Percentiles rank a stretch among this genome's conserved stretches.
Conservation (phyloP, 2,888 invertebrate species). For the Imbricaverruca yamaguchii region DNA sequence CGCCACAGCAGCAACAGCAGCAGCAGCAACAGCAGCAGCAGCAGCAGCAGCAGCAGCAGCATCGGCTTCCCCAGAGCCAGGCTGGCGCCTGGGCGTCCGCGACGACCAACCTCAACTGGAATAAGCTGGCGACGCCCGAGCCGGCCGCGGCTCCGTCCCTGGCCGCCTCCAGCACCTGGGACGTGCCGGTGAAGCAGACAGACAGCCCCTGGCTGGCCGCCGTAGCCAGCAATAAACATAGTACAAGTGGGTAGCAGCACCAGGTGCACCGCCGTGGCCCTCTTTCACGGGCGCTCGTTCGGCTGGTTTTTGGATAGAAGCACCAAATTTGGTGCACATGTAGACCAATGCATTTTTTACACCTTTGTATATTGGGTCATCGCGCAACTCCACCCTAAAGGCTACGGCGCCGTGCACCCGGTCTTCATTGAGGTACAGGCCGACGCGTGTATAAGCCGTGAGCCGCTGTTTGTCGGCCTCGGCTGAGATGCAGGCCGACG, state of each 20-base stretch:
- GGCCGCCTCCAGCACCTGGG: background rate
- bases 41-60: conserved; percentile 43
- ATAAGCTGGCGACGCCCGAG: conserved; percentile 28
- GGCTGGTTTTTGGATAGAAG: too few relatives aligned
- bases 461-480: too few relatives aligned
- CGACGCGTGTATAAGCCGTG: too few relatives aligned
- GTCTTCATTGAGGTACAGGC: too few relatives aligned
- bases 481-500: too few relatives aligned
- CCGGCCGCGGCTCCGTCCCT: background rate
- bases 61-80: conserved; percentile 35
- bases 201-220: conserved; percentile 2
- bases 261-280: too few relatives aligned
- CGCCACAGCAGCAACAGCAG: background rate
- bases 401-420: too few relatives aligned
- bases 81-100: conserved; percentile 54
- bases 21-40: conserved; percentile 50
- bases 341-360: too few relatives aligned
- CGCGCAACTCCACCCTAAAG: too few relatives aligned
- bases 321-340: too few relatives aligned
- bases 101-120: conserved; percentile 50
- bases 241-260: conserved; percentile 2
- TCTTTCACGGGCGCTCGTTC: too few relatives aligned
- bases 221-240: background rate
- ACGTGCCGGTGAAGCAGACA: background rate
- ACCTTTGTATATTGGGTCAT: too few relatives aligned